Evolutionary conservation across 1,140 invertebrate genomes (phyloP).

Genomic region (Ceratina calcarata): DNA sequence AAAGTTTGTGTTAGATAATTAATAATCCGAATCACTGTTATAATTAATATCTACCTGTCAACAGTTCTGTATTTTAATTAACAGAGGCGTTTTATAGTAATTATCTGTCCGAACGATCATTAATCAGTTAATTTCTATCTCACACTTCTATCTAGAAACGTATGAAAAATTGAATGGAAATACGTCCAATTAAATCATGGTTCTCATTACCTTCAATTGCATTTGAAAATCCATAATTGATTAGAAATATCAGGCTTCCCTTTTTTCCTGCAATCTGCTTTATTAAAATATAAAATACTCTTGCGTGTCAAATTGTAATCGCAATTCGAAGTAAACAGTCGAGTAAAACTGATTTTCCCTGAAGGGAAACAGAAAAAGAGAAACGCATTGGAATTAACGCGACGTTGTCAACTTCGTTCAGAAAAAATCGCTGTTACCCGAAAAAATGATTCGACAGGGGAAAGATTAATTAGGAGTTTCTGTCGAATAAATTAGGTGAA

Average conservation of each 20-base stretch:
- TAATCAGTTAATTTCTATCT: background rate
- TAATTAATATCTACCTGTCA: slow-evolving; percentile 24
- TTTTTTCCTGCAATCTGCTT: no score
- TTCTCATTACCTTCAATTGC: background rate
- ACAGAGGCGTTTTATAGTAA: background rate
- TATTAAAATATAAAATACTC: no score
- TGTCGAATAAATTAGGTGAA: background rate
- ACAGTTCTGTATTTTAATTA: background rate
- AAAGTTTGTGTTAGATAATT: background rate
- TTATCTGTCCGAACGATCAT: background rate
- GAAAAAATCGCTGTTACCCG: no score
- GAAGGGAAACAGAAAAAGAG: no score
- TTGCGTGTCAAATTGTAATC: no score
- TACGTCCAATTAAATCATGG: background rate
- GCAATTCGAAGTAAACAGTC: no score
- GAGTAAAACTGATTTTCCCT: background rate
- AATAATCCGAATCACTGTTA: background rate
- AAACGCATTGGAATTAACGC: no score
- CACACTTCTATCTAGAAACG: background rate
- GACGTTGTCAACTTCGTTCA: no score
- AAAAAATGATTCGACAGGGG: background rate
- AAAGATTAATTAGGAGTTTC: slow-evolving; percentile 4
- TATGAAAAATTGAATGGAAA: background rate
- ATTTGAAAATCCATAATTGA: background rate
- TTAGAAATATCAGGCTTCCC: no score